Conservation (phyloP, 2,797 vertebrate genomes). For the Gallinago nigripennis region DNA sequence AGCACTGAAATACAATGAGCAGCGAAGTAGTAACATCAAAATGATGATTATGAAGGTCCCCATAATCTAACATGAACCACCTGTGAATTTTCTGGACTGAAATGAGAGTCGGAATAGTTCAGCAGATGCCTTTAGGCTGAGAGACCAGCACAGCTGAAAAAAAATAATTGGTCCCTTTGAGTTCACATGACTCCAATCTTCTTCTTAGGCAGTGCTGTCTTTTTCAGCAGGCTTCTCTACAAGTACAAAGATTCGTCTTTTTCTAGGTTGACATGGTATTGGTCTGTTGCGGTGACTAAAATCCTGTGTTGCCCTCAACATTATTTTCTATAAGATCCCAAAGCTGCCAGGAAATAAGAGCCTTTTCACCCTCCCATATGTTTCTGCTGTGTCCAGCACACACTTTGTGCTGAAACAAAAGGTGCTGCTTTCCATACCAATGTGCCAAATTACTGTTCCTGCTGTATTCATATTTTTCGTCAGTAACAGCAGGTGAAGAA, state of each 20-base stretch:
- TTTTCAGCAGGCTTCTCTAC: background rate
- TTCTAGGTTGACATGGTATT: background rate
- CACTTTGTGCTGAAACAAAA: background rate
- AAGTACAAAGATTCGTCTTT: background rate
- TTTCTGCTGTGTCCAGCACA: background rate
- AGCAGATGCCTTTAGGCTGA: background rate
- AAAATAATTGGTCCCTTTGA: background rate
- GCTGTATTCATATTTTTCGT: background rate
- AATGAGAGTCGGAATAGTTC: background rate
- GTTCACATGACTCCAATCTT: background rate
- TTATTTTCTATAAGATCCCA: background rate
- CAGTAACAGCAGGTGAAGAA: background rate
- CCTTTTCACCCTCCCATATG: background rate
- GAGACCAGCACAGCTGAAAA: background rate
- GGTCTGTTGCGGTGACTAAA: rapidly evolving
- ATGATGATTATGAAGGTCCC: background rate
- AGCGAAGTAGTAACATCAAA: background rate
- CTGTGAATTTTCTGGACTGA: constrained; percentile 22
- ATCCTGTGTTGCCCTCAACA: rapidly evolving
- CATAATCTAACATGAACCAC: background rate
- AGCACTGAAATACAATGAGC: background rate
- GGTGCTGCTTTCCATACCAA: rapidly evolving
- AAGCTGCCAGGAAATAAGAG: background rate
- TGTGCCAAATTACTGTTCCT: background rate
- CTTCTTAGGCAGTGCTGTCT: background rate